phyloP scores from a whole-genome alignment of 2,113 vertebrate genomes.

The Mesoclemmys tuberculata region DNA sequence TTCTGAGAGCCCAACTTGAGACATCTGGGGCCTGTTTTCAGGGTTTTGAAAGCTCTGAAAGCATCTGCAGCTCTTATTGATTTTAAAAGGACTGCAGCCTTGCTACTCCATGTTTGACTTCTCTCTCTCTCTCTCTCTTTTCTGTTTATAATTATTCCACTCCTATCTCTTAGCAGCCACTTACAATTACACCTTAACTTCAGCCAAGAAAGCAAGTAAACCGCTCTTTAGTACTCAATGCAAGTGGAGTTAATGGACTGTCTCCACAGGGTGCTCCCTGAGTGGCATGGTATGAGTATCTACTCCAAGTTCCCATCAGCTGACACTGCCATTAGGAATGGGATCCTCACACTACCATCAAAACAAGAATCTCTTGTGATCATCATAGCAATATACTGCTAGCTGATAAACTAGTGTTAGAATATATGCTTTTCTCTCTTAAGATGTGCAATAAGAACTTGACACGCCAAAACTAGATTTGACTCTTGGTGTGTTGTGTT shows the following conservation, averaged over 20 bases:
- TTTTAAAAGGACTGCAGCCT: background rate
- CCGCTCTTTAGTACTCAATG: slow-evolving; percentile 25
- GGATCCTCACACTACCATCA: slow-evolving; percentile 42
- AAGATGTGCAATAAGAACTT: background rate
- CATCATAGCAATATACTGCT: background rate
- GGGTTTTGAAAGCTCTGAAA: background rate
- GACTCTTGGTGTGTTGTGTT: background rate
- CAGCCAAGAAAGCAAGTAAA: slow-evolving; percentile 45
- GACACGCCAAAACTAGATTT: background rate
- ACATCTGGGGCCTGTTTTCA: background rate
- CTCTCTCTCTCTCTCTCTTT: background rate
- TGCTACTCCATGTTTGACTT: background rate
- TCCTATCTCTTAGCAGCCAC: slow-evolving; percentile 41
- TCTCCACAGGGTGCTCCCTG: background rate
- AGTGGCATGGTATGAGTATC: background rate
- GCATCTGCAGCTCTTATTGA: background rate
- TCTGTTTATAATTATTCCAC: slow-evolving; percentile 35
- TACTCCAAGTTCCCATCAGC: background rate
- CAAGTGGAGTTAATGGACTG: slow-evolving; percentile 55
- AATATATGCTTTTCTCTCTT: background rate
- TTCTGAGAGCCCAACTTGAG: background rate
- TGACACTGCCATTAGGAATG: slow-evolving; percentile 26
- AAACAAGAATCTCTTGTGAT: background rate
- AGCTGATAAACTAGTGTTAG: background rate
- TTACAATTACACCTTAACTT: background rate